These are phyloP conservation scores for Hypomecis punctinalis DNA, from an alignment of 2,888 invertebrate genomes.

Conservation along the genomic window DNA sequence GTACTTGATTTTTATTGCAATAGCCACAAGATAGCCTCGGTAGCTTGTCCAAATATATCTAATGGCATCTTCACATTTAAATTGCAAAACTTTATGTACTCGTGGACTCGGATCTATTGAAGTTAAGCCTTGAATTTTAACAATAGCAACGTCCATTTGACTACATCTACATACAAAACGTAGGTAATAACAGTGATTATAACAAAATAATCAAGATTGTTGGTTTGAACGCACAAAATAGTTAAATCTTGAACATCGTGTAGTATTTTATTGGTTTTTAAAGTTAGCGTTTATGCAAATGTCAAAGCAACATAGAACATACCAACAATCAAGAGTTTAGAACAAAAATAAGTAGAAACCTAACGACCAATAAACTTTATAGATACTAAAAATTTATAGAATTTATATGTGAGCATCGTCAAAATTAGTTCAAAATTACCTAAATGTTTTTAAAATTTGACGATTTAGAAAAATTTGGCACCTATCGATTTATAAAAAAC, in stretches of 20 bases:
- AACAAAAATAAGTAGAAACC: neutral
- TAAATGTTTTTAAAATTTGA: too few species aligned
- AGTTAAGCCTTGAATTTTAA: conserved; percentile 36
- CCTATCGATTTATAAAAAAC: too few species aligned
- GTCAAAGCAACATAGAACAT: conserved; percentile 6
- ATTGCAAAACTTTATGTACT: conserved; percentile 10
- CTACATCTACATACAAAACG: conserved; percentile 23
- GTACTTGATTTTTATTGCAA: neutral
- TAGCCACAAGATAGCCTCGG: neutral
- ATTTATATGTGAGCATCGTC: too few species aligned
- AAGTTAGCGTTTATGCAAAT: conserved; percentile 11
- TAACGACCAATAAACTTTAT: too few species aligned
- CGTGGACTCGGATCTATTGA: neutral
- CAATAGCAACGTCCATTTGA: conserved; percentile 34
- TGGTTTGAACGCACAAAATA: neutral
- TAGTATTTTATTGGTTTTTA: conserved; percentile 10
- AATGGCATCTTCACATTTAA: neutral
- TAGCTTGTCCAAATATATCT: neutral
- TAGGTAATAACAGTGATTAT: conserved; percentile 33
- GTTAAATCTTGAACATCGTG: conserved; percentile 3
- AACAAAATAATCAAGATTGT: conserved; percentile 19
- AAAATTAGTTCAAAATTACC: too few species aligned
- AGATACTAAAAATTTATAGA: neutral
- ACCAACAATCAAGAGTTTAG: neutral
- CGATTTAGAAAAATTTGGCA: too few species aligned